Conservation (phyloP, 2,797 vertebrate genomes). For the Sebastes alutus region DNA sequence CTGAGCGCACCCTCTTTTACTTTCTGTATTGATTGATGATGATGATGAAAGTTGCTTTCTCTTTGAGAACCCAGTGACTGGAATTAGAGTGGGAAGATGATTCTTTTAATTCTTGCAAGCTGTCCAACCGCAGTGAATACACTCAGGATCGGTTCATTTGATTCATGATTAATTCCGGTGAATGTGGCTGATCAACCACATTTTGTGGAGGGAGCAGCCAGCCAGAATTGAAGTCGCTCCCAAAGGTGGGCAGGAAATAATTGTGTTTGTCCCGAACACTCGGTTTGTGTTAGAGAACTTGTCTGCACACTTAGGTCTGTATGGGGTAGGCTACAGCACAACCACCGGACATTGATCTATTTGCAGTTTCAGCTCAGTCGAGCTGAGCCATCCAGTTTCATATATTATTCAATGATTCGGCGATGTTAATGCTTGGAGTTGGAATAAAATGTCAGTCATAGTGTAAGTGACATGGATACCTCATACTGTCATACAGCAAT, state of each 20-base stretch:
- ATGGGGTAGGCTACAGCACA: slow-evolving; percentile 22
- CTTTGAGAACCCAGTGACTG: slow-evolving; percentile 29
- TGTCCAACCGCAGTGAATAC: slow-evolving; percentile 47
- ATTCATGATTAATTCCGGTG: slow-evolving; percentile 66
- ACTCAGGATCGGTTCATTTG: slow-evolving; percentile 56
- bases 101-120: slow-evolving; percentile 60
- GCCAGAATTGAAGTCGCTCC: slow-evolving; percentile 57
- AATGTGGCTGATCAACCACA: slow-evolving; percentile 60
- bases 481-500: background rate
- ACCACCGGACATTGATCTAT: slow-evolving; percentile 52
- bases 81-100: slow-evolving; percentile 45
- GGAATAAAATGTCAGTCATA: slow-evolving; percentile 21
- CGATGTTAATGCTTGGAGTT: slow-evolving; percentile 20
- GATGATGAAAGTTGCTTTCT: slow-evolving; percentile 31
- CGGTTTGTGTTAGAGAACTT: slow-evolving; percentile 53
- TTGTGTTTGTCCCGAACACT: slow-evolving; percentile 58
- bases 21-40: slow-evolving; percentile 27
- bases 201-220: slow-evolving; percentile 50
- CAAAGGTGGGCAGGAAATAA: slow-evolving; percentile 63
- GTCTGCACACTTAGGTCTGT: slow-evolving; percentile 28
- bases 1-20: background rate
- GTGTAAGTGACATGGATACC: background rate
- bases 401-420: slow-evolving; percentile 39
- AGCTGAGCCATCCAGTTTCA: slow-evolving; percentile 44
- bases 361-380: slow-evolving; percentile 46